Conservation (phyloP, 2,888 invertebrate genomes). For the Leptopterna dolabrata region DNA sequence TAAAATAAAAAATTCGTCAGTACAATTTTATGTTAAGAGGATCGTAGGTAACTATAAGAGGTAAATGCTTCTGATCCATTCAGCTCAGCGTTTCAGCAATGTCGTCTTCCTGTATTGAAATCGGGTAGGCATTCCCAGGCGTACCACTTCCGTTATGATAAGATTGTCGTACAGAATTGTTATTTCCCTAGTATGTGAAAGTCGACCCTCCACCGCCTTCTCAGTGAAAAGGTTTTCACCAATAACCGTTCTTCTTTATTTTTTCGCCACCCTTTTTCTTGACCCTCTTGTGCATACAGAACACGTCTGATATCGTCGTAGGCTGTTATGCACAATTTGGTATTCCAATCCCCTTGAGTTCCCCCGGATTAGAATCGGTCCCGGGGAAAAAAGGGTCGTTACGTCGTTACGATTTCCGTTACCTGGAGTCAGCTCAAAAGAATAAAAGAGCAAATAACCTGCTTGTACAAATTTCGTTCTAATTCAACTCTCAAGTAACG, state of each 20-base stretch:
- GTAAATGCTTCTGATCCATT: not conserved
- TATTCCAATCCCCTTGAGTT: not conserved
- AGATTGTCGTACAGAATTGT: not conserved
- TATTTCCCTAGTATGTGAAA: not conserved
- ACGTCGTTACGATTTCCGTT: not conserved
- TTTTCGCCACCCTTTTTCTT: not conserved
- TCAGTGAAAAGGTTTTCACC: slow-evolving; percentile 9
- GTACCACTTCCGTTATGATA: not conserved
- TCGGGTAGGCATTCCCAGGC: not conserved
- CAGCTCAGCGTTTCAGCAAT: not conserved
- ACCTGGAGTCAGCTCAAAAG: not conserved
- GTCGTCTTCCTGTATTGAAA: not conserved
- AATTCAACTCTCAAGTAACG: too few relatives aligned
- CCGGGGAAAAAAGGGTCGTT: not conserved
- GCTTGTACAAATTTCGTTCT: too few relatives aligned
- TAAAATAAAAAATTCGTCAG: too few relatives aligned
- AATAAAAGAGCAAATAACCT: not conserved
- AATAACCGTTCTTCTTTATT: slow-evolving; percentile 41
- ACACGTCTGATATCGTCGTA: not conserved
- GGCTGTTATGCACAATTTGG: not conserved
- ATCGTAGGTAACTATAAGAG: too few relatives aligned
- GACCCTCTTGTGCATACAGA: slow-evolving; percentile 20
- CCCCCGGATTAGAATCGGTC: not conserved
- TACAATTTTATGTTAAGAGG: too few relatives aligned
- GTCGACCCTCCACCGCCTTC: not conserved